phyloP scores from a whole-genome alignment of 2,888 invertebrate species.

The Yponomeuta malinellus region DNA sequence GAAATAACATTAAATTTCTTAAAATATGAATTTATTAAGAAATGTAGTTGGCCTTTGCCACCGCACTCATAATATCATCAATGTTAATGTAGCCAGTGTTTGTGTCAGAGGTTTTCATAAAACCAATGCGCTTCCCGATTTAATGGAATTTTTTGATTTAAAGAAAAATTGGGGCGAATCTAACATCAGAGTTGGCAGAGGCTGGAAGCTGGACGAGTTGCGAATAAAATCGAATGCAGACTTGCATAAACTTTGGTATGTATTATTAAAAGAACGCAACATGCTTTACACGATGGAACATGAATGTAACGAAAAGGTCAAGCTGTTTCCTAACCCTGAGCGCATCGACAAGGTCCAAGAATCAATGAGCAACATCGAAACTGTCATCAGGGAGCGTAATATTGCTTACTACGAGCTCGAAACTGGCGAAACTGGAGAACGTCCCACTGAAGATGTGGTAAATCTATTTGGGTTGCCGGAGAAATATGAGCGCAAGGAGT shows the following conservation, averaged over 20 bases:
- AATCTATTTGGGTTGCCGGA: conserved; percentile 78
- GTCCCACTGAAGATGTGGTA: conserved; percentile 77
- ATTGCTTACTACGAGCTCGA: conserved; percentile 92
- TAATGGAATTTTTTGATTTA: conserved; percentile 94
- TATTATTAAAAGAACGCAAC: conserved; percentile 94
- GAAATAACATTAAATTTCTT: neutral
- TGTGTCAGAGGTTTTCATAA: conserved; percentile 45
- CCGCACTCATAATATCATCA: conserved; percentile 3
- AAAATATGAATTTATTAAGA: conserved; percentile 15
- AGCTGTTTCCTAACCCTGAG: conserved; percentile 92
- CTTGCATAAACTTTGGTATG: conserved; percentile 96
- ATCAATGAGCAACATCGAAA: conserved; percentile 95
- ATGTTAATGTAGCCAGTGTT: neutral
- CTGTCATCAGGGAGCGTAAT: conserved; percentile 94
- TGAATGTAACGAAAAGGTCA: conserved; percentile 79
- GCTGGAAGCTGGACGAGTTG: conserved; percentile 93
- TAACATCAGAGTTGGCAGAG: conserved; percentile 86
- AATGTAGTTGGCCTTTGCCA: conserved; percentile 13
- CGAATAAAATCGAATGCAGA: conserved; percentile 96
- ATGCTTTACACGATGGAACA: conserved; percentile 98
- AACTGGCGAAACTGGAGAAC: conserved; percentile 89
- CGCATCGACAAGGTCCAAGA: conserved; percentile 94
- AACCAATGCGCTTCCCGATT: conserved; percentile 55
- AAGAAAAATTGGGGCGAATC: conserved; percentile 88
- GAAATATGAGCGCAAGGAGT: conserved; percentile 76